These are phyloP conservation scores for Melieria omissa DNA, from an alignment of 2,888 invertebrate species.

Conservation along the genomic window DNA sequence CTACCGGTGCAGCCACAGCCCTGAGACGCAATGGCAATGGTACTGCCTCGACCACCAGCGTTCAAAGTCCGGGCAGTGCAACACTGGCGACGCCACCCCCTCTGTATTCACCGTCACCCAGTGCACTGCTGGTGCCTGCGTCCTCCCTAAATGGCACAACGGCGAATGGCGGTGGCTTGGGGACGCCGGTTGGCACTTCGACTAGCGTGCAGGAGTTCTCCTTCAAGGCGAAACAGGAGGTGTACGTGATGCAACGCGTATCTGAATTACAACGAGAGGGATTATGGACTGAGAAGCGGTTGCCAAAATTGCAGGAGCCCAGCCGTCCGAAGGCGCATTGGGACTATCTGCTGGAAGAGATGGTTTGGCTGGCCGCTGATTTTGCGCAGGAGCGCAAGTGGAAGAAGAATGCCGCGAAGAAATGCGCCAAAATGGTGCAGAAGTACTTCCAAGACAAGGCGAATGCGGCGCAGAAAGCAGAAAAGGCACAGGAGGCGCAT, in stretches of 20 bases:
- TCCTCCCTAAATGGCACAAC: conserved; percentile 34
- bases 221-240: conserved; percentile 89
- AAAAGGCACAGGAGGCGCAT: conserved; percentile 90
- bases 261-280: conserved; percentile 93
- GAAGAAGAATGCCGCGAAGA: conserved; percentile 96
- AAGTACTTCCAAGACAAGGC: conserved; percentile 93
- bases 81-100: conserved; percentile 34
- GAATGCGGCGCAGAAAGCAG: conserved; percentile 86
- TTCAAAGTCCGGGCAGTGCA: conserved; percentile 18
- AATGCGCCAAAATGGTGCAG: conserved; percentile 90
- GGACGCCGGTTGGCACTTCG: conserved; percentile 36
- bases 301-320: conserved; percentile 93
- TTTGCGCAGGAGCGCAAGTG: conserved; percentile 98
- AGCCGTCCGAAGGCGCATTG: conserved; percentile 93
- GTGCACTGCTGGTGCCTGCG: conserved; percentile 41
- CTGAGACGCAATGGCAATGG: conserved; percentile 52
- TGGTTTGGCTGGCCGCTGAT: conserved; percentile 98
- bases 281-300: conserved; percentile 90
- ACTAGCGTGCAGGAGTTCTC: conserved; percentile 72
- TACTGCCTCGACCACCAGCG: conserved; percentile 32
- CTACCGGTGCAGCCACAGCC: conserved; percentile 47
- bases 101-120: conserved; percentile 41
- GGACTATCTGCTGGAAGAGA: conserved; percentile 98
- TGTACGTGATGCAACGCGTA: conserved; percentile 92
- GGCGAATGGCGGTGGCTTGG: conserved; percentile 21